A percentile compares a stretch with the other conserved stretches of the same genome.
Conservation (phyloP, 2,113 vertebrate species). For the Holacanthus passer region DNA sequence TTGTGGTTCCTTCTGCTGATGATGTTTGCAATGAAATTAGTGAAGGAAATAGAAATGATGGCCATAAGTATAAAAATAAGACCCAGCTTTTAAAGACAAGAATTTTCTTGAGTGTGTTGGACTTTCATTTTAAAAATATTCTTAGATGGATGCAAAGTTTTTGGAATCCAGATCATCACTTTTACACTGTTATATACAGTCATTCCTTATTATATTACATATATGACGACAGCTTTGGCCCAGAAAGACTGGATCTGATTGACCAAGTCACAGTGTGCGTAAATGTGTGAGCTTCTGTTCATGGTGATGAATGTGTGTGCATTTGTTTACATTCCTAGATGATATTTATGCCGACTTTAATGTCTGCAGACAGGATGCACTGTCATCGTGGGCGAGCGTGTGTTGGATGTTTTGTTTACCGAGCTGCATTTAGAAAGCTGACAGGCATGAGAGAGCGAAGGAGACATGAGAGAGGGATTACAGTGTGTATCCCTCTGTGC, state of each 20-base stretch:
- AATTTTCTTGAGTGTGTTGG: background rate
- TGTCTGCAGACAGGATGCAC: conserved; percentile 3
- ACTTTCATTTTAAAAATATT: background rate
- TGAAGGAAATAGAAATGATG: conserved; percentile 1
- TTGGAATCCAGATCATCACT: background rate
- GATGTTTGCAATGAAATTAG: conserved; percentile 21
- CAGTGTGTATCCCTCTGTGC: background rate
- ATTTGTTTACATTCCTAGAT: conserved; percentile 15
- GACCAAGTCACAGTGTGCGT: background rate
- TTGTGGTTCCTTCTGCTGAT: conserved; percentile 1
- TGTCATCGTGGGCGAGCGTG: background rate
- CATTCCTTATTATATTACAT: background rate
- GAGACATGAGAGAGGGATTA: conserved; percentile 27
- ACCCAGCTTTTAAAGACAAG: background rate
- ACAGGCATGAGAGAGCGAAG: conserved; percentile 16
- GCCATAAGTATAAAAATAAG: background rate
- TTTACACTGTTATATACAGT: background rate
- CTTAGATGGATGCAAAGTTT: background rate
- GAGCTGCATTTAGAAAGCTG: conserved; percentile 28
- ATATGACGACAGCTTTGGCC: background rate
- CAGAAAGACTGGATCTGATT: background rate
- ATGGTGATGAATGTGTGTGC: background rate
- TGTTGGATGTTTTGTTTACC: conserved; percentile 20
- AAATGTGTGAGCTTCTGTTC: background rate
- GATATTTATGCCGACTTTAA: conserved; percentile 11